These are phyloP conservation scores for Zaprionus vittiger DNA, from an alignment of 1,140 invertebrate species.

Conservation along the genomic window DNA sequence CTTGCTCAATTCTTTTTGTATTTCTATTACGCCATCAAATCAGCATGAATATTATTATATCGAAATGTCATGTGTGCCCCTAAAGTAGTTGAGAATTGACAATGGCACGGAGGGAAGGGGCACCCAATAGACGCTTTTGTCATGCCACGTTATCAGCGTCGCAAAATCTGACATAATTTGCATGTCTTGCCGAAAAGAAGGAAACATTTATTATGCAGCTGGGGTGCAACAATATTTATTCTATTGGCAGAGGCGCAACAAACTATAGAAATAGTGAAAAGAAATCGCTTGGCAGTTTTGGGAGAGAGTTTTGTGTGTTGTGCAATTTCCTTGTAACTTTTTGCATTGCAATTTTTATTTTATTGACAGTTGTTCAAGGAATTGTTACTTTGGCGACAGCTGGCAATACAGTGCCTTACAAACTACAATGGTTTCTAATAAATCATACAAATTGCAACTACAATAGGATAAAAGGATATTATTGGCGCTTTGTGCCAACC, in stretches of 20 bases:
- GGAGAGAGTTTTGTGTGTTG: not conserved
- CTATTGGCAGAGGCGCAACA: slow-evolving; percentile 53
- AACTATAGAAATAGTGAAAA: not conserved
- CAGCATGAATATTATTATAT: slow-evolving; percentile 80
- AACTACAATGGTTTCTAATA: not conserved
- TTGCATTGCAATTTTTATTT: slow-evolving; percentile 10
- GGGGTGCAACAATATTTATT: slow-evolving; percentile 65
- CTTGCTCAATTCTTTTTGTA: slow-evolving; percentile 26
- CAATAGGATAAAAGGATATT: too few relatives aligned
- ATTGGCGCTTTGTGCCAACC: too few relatives aligned
- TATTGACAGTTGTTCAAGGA: not conserved
- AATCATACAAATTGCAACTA: too few relatives aligned
- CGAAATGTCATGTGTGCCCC: slow-evolving; percentile 63
- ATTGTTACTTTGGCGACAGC: slow-evolving; percentile 1
- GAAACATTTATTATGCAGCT: slow-evolving; percentile 34
- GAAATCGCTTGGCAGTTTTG: not conserved
- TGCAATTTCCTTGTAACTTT: slow-evolving; percentile 15
- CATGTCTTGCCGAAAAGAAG: slow-evolving; percentile 53
- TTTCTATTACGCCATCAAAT: slow-evolving; percentile 72
- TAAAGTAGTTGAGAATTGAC: not conserved
- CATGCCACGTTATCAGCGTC: slow-evolving; percentile 63
- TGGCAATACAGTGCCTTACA: not conserved
- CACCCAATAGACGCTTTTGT: slow-evolving; percentile 52
- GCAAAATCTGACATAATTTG: slow-evolving; percentile 72
- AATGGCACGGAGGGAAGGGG: not conserved